Evolutionary conservation across 2,888 invertebrate genomes (phyloP), one percentile per base, ranked within the genome.

Genomic region (Apodemia mormo): DNA sequence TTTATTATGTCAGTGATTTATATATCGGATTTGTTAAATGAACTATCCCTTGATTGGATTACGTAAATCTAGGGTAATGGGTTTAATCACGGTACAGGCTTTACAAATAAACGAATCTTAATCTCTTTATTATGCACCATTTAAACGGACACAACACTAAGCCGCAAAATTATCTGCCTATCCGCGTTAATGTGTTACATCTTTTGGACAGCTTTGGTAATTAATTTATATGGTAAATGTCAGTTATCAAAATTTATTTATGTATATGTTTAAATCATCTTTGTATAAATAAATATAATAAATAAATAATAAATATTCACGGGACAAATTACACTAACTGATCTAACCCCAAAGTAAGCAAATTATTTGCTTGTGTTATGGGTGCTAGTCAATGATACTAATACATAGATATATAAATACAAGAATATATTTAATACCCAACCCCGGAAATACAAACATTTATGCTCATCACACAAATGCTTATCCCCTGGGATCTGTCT

Each of bases 41-140:
- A 61, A 12, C 56, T 58, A 58, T 5, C 33, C 29, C 33, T 61
- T 30, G 58, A 61, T 61, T 61, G 58, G 58, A 30, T 30, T 12
- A 30, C 12, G 58, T 61, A 33, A 61, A 61, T 61, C 30, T 30
- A 12, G 58, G 30, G 58, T 61, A 61, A 61, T 61, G 14, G 58
- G 12, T 12, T 30, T 61, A 61, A 30, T 61, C 30, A 61, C 33
- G 58, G 10, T 30, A 61, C 33, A 30, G 58, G 58, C 58, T 61
- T 61, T 12, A 61, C 58, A 33, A 61, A 61, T 61, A 61, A 61
- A 33, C 58, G 30, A 61, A 61, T 61, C 30, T 33, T 33, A 33
- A 61, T 61, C 29, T 29, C 56, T 49, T 49, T 49, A 49, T 49
- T 49, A 49, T 49, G 49, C 49, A 49, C 14, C 49, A 14, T 49